Evolutionary conservation across 2,797 vertebrate genomes (phyloP).

Genomic region (Gymnoscopelus braueri): DNA sequence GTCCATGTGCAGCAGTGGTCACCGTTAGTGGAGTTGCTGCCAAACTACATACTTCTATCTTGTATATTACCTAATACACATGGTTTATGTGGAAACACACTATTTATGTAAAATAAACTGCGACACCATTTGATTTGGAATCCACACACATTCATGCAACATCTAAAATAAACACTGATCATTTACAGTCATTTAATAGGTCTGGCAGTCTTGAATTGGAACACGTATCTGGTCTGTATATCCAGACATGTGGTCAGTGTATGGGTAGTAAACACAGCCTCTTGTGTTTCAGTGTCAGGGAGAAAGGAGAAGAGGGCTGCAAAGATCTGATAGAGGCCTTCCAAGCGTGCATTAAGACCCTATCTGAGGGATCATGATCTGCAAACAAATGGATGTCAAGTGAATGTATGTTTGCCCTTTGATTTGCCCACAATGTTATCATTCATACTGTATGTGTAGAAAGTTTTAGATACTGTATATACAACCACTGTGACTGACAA

Average conservation of each 20-base stretch:
- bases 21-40: slow-evolving; percentile 34
- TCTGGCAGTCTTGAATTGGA: background rate
- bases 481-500: background rate
- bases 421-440: background rate
- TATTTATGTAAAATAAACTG: slow-evolving; percentile 19
- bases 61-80: slow-evolving; percentile 26
- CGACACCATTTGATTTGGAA: slow-evolving; percentile 12
- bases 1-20: slow-evolving; percentile 60
- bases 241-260: background rate
- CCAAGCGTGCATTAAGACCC: slow-evolving; percentile 75
- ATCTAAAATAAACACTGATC: slow-evolving; percentile 14
- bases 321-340: slow-evolving; percentile 80
- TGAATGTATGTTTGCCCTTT: slow-evolving; percentile 43
- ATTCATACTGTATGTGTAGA: background rate
- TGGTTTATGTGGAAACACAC: slow-evolving; percentile 29
- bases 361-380: slow-evolving; percentile 68
- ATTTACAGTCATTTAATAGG: background rate
- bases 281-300: slow-evolving; percentile 72
- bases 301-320: slow-evolving; percentile 68
- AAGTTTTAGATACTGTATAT: background rate
- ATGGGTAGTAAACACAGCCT: slow-evolving; percentile 8
- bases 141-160: slow-evolving; percentile 10
- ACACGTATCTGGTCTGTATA: background rate
- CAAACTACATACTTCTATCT: slow-evolving; percentile 46
- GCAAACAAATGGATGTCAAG: slow-evolving; percentile 18